phyloP scores from a whole-genome alignment of 2,888 invertebrate species.

The Cryptus armator region DNA sequence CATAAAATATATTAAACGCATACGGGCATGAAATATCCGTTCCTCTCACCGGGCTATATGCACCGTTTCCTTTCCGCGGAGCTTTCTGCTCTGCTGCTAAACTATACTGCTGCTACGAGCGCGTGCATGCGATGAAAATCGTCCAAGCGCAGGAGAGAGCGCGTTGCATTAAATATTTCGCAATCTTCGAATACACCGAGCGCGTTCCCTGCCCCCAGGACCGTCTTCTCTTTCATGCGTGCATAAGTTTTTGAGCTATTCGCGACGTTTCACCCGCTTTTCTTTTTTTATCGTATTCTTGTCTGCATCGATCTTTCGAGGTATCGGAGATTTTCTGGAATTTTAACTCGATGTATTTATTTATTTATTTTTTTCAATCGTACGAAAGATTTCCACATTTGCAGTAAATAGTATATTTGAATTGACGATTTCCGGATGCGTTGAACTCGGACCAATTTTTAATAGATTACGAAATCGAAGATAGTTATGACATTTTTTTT shows the following conservation, averaged over 20 bases:
- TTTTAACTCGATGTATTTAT: not conserved
- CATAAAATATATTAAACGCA: slow-evolving; percentile 75
- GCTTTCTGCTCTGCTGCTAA: slow-evolving; percentile 42
- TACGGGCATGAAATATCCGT: slow-evolving; percentile 67
- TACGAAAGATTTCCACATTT: too few relatives aligned
- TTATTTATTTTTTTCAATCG: too few relatives aligned
- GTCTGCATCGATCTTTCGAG: not conserved
- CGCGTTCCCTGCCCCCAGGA: slow-evolving; percentile 1
- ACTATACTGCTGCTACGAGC: slow-evolving; percentile 29
- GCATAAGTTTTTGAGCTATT: slow-evolving; percentile 62
- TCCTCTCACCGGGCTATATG: slow-evolving; percentile 21
- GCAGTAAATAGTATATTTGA: too few relatives aligned
- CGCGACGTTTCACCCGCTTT: slow-evolving; percentile 17
- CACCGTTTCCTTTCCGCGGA: slow-evolving; percentile 8
- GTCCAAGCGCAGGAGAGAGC: slow-evolving; percentile 25
- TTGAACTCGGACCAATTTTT: too few relatives aligned
- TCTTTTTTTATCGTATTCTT: slow-evolving; percentile 12
- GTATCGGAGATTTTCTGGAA: not conserved
- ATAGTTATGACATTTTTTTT: too few relatives aligned
- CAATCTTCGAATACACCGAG: slow-evolving; percentile 37
- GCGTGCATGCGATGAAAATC: slow-evolving; percentile 62
- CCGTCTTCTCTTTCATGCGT: slow-evolving; percentile 59
- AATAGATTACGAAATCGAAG: too few relatives aligned
- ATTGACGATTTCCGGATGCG: too few relatives aligned
- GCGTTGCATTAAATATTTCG: slow-evolving; percentile 72